Conservation (phyloP, 2,113 vertebrate species). For the Bujurquina vittata region DNA sequence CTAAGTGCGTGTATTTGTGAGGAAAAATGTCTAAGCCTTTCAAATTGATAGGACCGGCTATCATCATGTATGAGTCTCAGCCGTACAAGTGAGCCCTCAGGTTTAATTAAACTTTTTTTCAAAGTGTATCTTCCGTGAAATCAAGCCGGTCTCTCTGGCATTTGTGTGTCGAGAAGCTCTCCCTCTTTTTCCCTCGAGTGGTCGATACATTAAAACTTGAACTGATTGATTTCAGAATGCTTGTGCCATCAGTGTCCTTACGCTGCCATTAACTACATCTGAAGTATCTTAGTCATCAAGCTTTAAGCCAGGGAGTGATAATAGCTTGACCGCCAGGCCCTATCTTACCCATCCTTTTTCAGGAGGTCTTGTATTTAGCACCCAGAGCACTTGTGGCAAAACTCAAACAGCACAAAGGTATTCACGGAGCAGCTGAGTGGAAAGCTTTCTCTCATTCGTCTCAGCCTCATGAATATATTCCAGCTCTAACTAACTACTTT, state of each 20-base stretch:
- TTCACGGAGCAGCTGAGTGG: conserved; percentile 81
- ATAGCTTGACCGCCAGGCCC: conserved; percentile 83
- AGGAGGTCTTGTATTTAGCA: conserved; percentile 82
- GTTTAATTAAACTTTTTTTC: conserved; percentile 83
- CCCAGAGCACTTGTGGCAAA: conserved; percentile 78
- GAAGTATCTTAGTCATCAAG: conserved; percentile 83
- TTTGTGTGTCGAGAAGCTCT: conserved; percentile 79
- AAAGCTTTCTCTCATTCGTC: conserved; percentile 76
- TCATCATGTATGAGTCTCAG: conserved; percentile 66
- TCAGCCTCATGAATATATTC: conserved; percentile 82
- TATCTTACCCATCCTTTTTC: conserved; percentile 83
- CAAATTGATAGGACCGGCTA: conserved; percentile 55
- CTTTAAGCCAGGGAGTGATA: conserved; percentile 81
- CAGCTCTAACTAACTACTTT: conserved; percentile 80
- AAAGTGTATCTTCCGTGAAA: conserved; percentile 79
- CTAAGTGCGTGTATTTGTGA: conserved; percentile 68
- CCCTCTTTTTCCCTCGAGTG: conserved; percentile 76
- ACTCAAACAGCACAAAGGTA: conserved; percentile 80
- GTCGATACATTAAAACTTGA: conserved; percentile 85
- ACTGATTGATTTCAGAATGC: conserved; percentile 84
- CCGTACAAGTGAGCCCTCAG: conserved; percentile 75
- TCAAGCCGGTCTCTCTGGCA: conserved; percentile 66
- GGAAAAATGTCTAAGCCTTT: conserved; percentile 69
- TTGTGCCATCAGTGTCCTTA: conserved; percentile 78
- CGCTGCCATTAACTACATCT: conserved; percentile 76